These are phyloP conservation scores for Upupa epops DNA, from an alignment of 2,113 vertebrate species.

Conservation along the genomic window DNA sequence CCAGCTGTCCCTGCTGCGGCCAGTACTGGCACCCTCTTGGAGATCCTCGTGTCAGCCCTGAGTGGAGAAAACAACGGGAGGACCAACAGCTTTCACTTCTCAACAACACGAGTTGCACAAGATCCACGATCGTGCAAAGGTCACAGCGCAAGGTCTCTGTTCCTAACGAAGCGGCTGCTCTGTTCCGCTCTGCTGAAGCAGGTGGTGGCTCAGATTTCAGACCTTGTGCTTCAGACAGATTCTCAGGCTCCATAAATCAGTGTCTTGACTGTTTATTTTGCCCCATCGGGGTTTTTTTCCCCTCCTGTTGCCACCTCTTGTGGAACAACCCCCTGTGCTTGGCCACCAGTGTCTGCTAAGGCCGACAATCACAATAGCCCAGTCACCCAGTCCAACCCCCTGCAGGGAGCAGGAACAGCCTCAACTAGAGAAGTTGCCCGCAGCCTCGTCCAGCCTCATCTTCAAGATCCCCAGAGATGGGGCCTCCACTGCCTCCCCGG, in stretches of 20 bases:
- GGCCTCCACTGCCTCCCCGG: no score
- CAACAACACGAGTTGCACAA: background rate
- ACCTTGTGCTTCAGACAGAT: background rate
- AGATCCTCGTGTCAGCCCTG: background rate
- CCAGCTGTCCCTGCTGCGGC: background rate
- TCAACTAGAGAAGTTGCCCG: no score
- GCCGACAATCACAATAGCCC: background rate
- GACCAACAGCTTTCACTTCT: background rate
- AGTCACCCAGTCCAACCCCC: no score
- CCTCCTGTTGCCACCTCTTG: background rate
- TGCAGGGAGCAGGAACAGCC: no score
- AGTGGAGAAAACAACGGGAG: background rate
- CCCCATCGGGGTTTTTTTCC: background rate
- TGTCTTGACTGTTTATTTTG: background rate
- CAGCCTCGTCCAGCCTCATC: no score
- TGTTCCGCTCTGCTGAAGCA: constrained; percentile 10
- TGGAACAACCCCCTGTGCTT: background rate
- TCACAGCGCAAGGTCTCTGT: background rate
- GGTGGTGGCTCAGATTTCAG: constrained; percentile 23
- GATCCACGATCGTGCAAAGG: background rate
- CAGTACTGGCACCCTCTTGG: background rate
- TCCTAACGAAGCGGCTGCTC: background rate
- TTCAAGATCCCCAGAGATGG: no score
- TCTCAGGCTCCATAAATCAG: background rate
- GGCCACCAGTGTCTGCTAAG: background rate